phyloP scores from a whole-genome alignment of 1,140 invertebrate genomes.

The Drosophila asahinai region DNA sequence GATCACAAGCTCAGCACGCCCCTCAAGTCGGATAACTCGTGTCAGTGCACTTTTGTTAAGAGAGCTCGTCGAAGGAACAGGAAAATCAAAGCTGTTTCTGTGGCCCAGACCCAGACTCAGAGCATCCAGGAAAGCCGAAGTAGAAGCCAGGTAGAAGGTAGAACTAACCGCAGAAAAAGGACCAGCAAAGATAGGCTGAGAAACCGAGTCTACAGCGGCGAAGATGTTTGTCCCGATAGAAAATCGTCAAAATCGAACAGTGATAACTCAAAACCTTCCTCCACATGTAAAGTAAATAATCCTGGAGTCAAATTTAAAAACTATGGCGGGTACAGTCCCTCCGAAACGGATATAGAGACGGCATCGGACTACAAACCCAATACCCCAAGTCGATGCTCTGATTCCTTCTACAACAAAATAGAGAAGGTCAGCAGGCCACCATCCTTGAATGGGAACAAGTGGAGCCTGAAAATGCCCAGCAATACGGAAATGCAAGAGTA shows the following conservation, averaged over 20 bases:
- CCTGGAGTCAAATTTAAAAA: not conserved
- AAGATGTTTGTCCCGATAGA: not conserved
- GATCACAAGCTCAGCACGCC: conserved; percentile 40
- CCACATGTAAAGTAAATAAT: not conserved
- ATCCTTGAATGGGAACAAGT: not conserved
- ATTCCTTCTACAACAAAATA: conserved; percentile 18
- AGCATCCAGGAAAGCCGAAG: not conserved
- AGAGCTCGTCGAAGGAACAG: not conserved
- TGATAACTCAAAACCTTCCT: not conserved
- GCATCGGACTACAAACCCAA: not conserved
- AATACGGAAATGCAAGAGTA: not conserved
- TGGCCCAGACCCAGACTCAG: conserved; percentile 3
- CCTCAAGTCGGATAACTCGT: conserved; percentile 12
- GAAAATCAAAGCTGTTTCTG: not conserved
- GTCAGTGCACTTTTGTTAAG: conserved; percentile 18
- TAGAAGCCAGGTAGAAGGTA: not conserved
- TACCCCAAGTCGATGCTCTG: not conserved
- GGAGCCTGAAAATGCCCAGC: conserved; percentile 5
- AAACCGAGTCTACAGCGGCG: conserved; percentile 1
- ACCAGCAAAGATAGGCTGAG: too few relatives aligned
- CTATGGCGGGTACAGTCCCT: conserved; percentile 49
- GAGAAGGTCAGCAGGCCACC: conserved; percentile 46
- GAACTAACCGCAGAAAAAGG: not conserved
- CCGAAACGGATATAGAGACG: conserved; percentile 26
- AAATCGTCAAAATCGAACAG: conserved; percentile 1